phyloP scores from a whole-genome alignment of 2,888 invertebrate species.

The Eristalis pertinax region DNA sequence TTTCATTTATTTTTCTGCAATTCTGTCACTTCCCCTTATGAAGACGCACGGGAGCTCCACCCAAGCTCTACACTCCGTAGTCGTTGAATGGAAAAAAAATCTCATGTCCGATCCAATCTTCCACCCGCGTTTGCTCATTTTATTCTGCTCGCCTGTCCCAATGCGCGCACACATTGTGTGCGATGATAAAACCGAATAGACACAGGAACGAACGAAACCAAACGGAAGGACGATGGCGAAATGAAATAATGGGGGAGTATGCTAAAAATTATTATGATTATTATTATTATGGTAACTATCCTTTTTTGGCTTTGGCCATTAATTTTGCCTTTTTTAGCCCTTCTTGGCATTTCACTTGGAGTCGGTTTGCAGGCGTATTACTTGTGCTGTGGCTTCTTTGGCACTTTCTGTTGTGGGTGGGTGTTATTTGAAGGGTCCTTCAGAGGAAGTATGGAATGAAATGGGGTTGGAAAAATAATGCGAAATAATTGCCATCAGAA shows the following conservation, averaged over 20 bases:
- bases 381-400: constrained; percentile 6
- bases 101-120: constrained; percentile 45
- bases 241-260: constrained; percentile 66
- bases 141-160: constrained; percentile 8
- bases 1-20: constrained; percentile 39
- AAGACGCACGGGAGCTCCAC: background rate
- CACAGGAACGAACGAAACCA: constrained; percentile 2
- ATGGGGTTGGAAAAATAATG: constrained; percentile 64
- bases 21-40: constrained; percentile 1
- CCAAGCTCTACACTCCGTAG: background rate
- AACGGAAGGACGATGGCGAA: constrained; percentile 30
- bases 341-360: constrained; percentile 11
- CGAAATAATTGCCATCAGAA: constrained; percentile 69
- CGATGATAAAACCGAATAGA: constrained; percentile 28
- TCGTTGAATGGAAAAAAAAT: constrained; percentile 34
- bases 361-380: background rate
- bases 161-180: constrained; percentile 6
- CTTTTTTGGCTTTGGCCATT: constrained; percentile 64
- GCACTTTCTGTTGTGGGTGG: constrained; percentile 5
- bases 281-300: constrained; percentile 70
- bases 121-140: constrained; percentile 33
- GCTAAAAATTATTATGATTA: constrained; percentile 71
- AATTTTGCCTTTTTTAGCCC: constrained; percentile 48
- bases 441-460: constrained; percentile 34
- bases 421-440: constrained; percentile 43